Base-by-base conservation (phyloP, 2,888 invertebrate genomes). In the Trileptium ribeirensis region DNA sequence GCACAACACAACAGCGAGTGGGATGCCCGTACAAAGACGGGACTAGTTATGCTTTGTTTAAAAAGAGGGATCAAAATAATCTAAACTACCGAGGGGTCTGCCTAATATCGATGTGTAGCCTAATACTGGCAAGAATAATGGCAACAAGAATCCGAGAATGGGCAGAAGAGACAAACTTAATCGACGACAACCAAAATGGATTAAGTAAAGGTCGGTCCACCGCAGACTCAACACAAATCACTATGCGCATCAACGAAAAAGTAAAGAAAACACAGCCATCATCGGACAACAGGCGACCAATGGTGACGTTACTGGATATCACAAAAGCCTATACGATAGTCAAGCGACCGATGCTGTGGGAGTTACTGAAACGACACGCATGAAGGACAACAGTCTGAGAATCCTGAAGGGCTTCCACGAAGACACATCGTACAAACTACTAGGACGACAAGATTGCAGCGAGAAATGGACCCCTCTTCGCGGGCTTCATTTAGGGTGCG, bases 371-470 rank as follows among this genome's bases (percentile, higher is more conserved):
- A 19, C n/a, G n/a, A n/a, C n/a, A n/a, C n/a, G n/a, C n/a, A n/a
- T n/a, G n/a, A n/a, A n/a, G n/a, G n/a, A n/a, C n/a, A n/a, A 64
- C 64, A 19, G 64, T n/a, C n/a, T 64, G 64, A 19, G 64, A 64
- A 64, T 64, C 19, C 36, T 80, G 38, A 24, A 80, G 31, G 33
- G 80, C 29, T 81, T 15, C 19, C 31, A 80, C 80, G n/a, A 80
- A 81, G 8, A 81, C n/a, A 36, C 80, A 79, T 8, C 79, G 19
- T 74, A 74, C 74, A 31, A 64, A 39, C n/a, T 19, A n/a, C 8
- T 88, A 91, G 90, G 86, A 19, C 19, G 64, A 64, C n/a, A n/a
- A n/a, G n/a, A n/a, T n/a, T n/a, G n/a, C n/a, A n/a, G n/a, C n/a
- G n/a, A n/a, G n/a, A n/a, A n/a, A n/a, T n/a, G n/a, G n/a, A n/a